Percentiles rank a stretch among this genome's conserved stretches.
phyloP scores from a whole-genome alignment of 2,797 vertebrate species.

The Corythornis leucogaster region DNA sequence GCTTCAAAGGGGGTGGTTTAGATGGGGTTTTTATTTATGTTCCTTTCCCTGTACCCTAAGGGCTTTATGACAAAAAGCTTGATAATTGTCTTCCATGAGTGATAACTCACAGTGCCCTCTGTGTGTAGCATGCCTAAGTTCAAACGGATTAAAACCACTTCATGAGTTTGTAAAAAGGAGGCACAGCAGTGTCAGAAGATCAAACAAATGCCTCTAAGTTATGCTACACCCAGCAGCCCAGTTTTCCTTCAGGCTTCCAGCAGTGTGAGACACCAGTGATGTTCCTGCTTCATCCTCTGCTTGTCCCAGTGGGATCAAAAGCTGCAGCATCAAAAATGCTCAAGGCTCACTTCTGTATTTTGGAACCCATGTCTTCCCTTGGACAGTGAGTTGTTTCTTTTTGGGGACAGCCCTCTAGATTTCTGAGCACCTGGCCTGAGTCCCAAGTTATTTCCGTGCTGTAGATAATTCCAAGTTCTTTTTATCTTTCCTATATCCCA shows the following conservation, averaged over 20 bases:
- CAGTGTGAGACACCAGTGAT: neutral
- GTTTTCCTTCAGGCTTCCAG: neutral
- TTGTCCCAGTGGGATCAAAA: neutral
- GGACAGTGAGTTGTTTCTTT: neutral
- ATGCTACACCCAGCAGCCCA: neutral
- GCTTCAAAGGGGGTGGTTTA: neutral
- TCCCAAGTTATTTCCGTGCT: neutral
- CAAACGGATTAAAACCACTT: neutral
- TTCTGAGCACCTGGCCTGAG: neutral
- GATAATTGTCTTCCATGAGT: neutral
- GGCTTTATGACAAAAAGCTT: neutral
- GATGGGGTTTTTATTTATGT: neutral
- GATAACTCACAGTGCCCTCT: neutral
- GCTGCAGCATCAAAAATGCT: neutral
- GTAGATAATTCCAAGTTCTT: neutral
- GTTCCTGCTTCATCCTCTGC: rapidly evolving
- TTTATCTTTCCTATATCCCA: rapidly evolving
- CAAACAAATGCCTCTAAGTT: neutral
- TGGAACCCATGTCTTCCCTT: neutral
- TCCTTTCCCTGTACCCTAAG: neutral
- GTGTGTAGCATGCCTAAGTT: rapidly evolving
- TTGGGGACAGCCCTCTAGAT: neutral
- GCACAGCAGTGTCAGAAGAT: neutral
- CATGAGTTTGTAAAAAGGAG: neutral
- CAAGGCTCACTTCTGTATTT: neutral